Percentiles rank a stretch among this genome's conserved stretches.
Evolutionary conservation across 2,888 invertebrate genomes (phyloP).

Genomic region (Sepioteuthis lessoniana): DNA sequence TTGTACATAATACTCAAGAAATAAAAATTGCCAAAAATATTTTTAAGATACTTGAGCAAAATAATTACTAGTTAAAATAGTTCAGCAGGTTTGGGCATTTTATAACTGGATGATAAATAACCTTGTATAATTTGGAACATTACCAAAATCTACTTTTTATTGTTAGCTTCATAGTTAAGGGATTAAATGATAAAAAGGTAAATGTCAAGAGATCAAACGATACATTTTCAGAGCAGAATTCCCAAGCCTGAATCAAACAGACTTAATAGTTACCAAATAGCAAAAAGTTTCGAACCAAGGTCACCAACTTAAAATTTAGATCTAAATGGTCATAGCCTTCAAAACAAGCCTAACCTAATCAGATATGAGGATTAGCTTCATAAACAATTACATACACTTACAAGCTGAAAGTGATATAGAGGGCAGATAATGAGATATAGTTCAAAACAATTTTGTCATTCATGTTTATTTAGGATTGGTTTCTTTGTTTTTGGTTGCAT

Average conservation of each 20-base stretch:
- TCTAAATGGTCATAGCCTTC: background rate
- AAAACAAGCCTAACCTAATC: background rate
- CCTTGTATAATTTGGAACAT: background rate
- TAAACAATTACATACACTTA: background rate
- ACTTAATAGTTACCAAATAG: background rate
- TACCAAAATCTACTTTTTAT: background rate
- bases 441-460: background rate
- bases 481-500: too few relatives aligned
- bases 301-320: background rate
- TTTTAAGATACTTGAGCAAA: too few relatives aligned
- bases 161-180: background rate
- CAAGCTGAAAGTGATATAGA: background rate
- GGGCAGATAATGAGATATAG: background rate
- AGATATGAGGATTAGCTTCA: background rate
- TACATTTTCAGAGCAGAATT: background rate
- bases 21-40: background rate
- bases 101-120: background rate
- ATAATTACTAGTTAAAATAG: background rate
- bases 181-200: background rate
- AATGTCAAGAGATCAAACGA: background rate
- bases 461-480: background rate
- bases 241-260: background rate
- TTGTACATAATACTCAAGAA: background rate
- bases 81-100: background rate
- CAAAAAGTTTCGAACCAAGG: background rate